These are phyloP conservation scores for Synanthedon tipuliformis DNA, from an alignment of 2,888 invertebrate species.

Conservation along the genomic window DNA sequence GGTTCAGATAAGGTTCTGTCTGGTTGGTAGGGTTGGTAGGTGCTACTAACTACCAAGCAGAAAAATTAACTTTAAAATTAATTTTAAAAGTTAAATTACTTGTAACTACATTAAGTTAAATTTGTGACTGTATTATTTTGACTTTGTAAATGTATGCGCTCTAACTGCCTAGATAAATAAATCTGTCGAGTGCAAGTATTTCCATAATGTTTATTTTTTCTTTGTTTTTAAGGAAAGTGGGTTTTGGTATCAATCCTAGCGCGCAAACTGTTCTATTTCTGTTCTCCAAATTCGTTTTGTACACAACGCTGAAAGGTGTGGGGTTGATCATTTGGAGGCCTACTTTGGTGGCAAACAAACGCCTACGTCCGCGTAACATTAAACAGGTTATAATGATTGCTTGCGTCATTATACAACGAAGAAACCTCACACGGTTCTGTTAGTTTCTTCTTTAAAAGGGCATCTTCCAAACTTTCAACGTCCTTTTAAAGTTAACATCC, in stretches of 20 bases:
- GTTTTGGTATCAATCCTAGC: constrained; percentile 3
- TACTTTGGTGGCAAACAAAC: constrained; percentile 3
- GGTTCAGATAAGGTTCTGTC: not conserved
- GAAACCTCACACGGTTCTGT: not conserved
- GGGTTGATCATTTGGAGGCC: constrained; percentile 1
- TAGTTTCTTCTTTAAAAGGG: not conserved
- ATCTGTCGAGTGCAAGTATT: too few species aligned
- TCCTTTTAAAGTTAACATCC: not conserved
- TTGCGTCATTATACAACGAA: not conserved
- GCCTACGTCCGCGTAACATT: constrained; percentile 1
- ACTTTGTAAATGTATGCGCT: too few species aligned
- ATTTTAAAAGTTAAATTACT: not conserved
- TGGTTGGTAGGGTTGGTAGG: not conserved
- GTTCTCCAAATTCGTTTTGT: constrained; percentile 4
- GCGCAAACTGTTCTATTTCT: constrained; percentile 7
- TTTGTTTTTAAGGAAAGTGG: constrained; percentile 1
- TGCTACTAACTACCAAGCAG: too few species aligned
- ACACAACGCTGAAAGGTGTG: constrained; percentile 3
- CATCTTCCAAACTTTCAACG: not conserved
- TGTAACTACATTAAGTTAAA: too few species aligned
- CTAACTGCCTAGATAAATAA: too few species aligned
- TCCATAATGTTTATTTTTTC: too few species aligned
- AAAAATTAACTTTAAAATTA: not conserved
- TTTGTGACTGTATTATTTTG: too few species aligned
- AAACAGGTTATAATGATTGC: not conserved